Percentiles rank a stretch among this genome's conserved stretches.
Evolutionary conservation across 2,888 invertebrate species (phyloP).

Genomic region (Limnephilus marmoratus): DNA sequence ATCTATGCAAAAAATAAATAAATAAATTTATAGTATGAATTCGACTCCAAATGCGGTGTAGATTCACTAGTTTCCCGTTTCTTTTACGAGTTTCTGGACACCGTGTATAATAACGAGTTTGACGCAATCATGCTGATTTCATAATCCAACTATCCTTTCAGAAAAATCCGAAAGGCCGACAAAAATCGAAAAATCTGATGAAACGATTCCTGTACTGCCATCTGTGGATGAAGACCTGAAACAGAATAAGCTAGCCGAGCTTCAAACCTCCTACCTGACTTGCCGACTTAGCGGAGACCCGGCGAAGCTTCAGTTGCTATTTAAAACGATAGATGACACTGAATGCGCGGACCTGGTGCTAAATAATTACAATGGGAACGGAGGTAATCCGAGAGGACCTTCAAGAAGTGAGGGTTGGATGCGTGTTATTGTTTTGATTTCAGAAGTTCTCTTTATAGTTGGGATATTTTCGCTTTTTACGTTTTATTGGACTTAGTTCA

Average conservation of each 20-base stretch:
- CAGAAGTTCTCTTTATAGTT: not conserved
- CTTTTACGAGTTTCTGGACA: no score
- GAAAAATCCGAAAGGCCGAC: not conserved
- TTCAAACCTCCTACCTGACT: constrained; percentile 9
- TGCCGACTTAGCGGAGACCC: constrained; percentile 16
- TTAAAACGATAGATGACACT: constrained; percentile 28
- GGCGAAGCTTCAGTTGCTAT: constrained; percentile 4
- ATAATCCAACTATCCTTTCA: not conserved
- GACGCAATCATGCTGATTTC: no score
- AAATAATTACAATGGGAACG: not conserved
- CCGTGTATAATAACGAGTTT: no score
- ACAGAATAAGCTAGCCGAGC: not conserved
- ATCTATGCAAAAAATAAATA: no score
- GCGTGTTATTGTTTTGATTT: not conserved
- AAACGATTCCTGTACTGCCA: not conserved
- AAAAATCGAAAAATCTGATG: not conserved
- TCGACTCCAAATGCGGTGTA: no score
- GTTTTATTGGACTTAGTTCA: not conserved
- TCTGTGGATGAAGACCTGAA: constrained; percentile 2
- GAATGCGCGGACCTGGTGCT: not conserved
- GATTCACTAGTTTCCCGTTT: no score
- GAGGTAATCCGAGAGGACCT: not conserved
- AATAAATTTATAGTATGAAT: no score
- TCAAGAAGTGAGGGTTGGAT: not conserved
- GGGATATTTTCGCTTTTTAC: constrained; percentile 11